Evolutionary conservation across 2,888 invertebrate species (phyloP), one percentile per base, ranked within the genome.

Genomic region (Caenorhabditis sinica): DNA sequence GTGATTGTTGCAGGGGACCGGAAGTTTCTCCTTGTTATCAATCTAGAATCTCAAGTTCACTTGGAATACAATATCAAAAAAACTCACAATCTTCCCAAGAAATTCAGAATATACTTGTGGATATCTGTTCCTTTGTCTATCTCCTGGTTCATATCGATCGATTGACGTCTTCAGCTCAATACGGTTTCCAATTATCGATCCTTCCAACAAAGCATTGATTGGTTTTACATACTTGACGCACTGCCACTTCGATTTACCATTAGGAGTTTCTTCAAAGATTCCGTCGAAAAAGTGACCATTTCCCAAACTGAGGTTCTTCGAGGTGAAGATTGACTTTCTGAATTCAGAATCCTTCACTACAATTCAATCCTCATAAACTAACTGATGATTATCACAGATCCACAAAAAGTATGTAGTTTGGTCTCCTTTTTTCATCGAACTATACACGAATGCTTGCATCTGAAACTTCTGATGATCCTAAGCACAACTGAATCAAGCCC

Each of bases 371-470:
- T 17, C 9, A 49, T n/a, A 30, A 28, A 30, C 72, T 61, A 1
- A 73, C 73, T 51, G 23, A 1, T 61, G 58, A 25, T 49, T 36
- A 17, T 63, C 73, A 36, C 73, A 73, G 17, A 73, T 61, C 73
- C 73, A 73, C 25, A 73, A 13, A 25, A 33, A 61, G 28, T 61
- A 25, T 17, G 58, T 43, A 4, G 5, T 53, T 0, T 23, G 17
- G 13, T 58, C 65, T 49, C 36, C 30, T 61, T 61, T 49, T 6
- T 61, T 20, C 0, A 30, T 36, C 13, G n/a, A n/a, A 40, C 23
- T 49, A 17, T 51, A 28, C 11, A 74, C 73, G 20, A 74, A 74
- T 1, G 73, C 73, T n/a, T n/a, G 51, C 73, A 74, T 74, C 73
- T 74, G 63, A 51, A 74, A 25, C 1, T n/a, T n/a, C 25, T 23